A percentile compares a stretch with the other conserved stretches of the same genome.
phyloP scores from a whole-genome alignment of 2,888 invertebrate species.

The Amphipoea oculea region DNA sequence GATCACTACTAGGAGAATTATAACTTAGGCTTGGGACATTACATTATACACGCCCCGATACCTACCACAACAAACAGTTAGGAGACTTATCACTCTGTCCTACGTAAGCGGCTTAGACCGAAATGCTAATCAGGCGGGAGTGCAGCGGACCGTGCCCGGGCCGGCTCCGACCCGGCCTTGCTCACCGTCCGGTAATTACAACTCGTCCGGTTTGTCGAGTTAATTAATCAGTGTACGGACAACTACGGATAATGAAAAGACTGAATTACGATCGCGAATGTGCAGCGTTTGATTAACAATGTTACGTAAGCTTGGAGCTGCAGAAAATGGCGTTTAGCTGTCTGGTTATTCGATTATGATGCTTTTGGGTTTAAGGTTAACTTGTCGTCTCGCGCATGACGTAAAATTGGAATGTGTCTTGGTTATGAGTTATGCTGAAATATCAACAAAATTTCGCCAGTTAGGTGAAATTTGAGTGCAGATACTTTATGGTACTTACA shows the following conservation, averaged over 20 bases:
- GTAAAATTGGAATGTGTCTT: neutral
- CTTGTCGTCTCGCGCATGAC: neutral
- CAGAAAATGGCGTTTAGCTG: slow-evolving; percentile 10
- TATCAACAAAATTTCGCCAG: neutral
- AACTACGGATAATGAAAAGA: slow-evolving; percentile 56
- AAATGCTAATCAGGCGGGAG: slow-evolving; percentile 58
- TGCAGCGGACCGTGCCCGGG: slow-evolving; percentile 25
- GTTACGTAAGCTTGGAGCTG: slow-evolving; percentile 5
- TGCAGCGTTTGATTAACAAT: slow-evolving; percentile 35
- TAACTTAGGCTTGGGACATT: slow-evolving; percentile 25
- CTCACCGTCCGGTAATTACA: slow-evolving; percentile 60
- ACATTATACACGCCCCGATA: slow-evolving; percentile 14
- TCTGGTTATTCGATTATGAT: neutral
- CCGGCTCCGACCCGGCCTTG: slow-evolving; percentile 25
- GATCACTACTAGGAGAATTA: slow-evolving; percentile 11
- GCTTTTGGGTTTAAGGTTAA: neutral
- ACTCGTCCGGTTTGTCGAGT: slow-evolving; percentile 60
- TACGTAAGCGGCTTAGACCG: slow-evolving; percentile 58
- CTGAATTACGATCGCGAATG: slow-evolving; percentile 47
- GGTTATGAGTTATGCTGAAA: too few relatives aligned
- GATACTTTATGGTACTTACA: neutral
- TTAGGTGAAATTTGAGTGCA: neutral
- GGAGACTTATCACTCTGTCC: slow-evolving; percentile 45
- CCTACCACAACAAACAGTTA: slow-evolving; percentile 51
- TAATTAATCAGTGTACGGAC: slow-evolving; percentile 63